Conservation (phyloP, 2,888 invertebrate species). For the Iselma pallidipennis region DNA sequence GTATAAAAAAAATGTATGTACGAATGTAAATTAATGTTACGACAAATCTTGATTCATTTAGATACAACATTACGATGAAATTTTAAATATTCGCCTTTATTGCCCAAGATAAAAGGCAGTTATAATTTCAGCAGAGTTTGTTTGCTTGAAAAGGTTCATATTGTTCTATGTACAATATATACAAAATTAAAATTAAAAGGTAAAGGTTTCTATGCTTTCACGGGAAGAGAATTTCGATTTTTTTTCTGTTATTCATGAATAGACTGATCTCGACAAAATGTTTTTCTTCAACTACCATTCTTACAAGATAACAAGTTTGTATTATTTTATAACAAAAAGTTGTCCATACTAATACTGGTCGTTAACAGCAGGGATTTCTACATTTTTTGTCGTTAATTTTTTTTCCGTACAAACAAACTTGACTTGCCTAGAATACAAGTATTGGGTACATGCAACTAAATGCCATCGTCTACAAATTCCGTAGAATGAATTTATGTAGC, state of each 20-base stretch:
- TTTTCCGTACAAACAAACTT: not conserved
- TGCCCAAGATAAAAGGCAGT: not conserved
- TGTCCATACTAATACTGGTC: not conserved
- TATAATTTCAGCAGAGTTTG: not conserved
- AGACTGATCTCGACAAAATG: no score
- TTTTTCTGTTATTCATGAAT: no score
- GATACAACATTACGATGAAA: not conserved
- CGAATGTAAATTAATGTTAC: no score
- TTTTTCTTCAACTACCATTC: not conserved
- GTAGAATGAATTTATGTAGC: conserved; percentile 36
- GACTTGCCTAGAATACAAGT: not conserved
- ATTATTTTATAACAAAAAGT: not conserved
- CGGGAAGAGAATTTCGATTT: no score
- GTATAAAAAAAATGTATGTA: no score
- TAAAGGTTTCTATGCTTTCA: no score
- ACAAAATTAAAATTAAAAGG: not conserved
- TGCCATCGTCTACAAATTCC: conserved; percentile 18
- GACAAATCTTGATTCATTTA: not conserved
- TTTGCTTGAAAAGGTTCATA: not conserved
- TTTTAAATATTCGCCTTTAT: not conserved
- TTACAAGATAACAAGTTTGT: no score
- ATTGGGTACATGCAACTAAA: conserved; percentile 3
- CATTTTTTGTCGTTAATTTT: not conserved
- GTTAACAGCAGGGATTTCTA: conserved; percentile 1
- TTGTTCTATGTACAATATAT: not conserved